Evolutionary conservation across 2,113 vertebrate species (phyloP), one percentile per base, ranked within the genome.

Genomic region (Nannobrachium achirus): DNA sequence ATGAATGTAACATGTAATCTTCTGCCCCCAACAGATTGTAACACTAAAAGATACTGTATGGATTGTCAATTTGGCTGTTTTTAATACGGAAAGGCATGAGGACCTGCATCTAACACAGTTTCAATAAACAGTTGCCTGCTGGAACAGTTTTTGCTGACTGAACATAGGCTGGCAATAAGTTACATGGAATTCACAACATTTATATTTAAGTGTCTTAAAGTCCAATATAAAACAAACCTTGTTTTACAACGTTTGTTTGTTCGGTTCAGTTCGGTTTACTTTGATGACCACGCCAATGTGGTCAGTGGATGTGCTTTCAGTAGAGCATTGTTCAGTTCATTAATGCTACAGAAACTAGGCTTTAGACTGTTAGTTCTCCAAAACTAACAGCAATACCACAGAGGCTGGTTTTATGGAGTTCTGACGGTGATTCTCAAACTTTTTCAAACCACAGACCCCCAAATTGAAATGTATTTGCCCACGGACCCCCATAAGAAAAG

Each of bases 11-110:
- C 52, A 63, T 19, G 62, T 48, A 7, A 49, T 8, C 7, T 53
- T 81, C 49, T 58, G 13, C 73, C 84, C 19, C 62, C 80, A 25
- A 80, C 76, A 69, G 60, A 71, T 16, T 52, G 63, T 63, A 58
- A 15, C 52, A 63, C 52, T 67, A 18, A 57, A 71, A 68, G 1
- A 25, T n/a, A 10, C 66, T 64, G 44, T 46, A 46, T 4, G 10
- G 57, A 78, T 83, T 83, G 81, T 78, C 63, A 14, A 18, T 38
- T 69, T 72, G 20, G 70, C 70, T 58, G 61, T 5, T 4, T 0
- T 42, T 0, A 49, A 44, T 15, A 63, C 39, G 50, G 49, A n/a
- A 51, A 63, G 41, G 64, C 4, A 45, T 19, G 16, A 19, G 9
- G 2, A 56, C 5, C 33, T 68, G 25, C 6, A 2, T 61, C 7